phyloP scores from a whole-genome alignment of 2,797 vertebrate genomes.

The Sebastes wilsoni region DNA sequence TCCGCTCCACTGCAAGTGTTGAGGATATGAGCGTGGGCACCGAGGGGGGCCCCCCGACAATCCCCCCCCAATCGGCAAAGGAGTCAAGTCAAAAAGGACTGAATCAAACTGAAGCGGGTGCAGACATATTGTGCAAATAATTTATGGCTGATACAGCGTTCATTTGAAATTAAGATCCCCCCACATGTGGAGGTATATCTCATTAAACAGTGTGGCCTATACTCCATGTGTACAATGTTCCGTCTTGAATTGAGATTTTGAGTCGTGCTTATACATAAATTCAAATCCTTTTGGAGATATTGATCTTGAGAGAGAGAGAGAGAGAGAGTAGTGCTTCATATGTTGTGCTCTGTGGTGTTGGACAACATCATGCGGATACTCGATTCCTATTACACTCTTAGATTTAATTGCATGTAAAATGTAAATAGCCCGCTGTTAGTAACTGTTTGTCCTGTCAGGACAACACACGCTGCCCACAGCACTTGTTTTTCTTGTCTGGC shows the following conservation, averaged over 20 bases:
- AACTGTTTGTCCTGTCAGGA: conserved; percentile 54
- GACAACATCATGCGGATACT: conserved; percentile 24
- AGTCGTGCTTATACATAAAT: conserved; percentile 51
- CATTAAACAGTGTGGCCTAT: conserved; percentile 44
- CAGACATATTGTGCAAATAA: conserved; percentile 75
- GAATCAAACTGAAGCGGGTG: conserved; percentile 66
- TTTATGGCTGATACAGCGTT: conserved; percentile 74
- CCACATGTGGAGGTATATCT: conserved; percentile 45
- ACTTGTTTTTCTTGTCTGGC: conserved; percentile 53
- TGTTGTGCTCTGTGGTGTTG: background rate
- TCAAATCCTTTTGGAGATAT: conserved; percentile 49
- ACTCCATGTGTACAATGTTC: conserved; percentile 28
- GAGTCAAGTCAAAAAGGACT: conserved; percentile 72
- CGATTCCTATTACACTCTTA: conserved; percentile 23
- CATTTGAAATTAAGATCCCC: conserved; percentile 71
- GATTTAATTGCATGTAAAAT: conserved; percentile 22
- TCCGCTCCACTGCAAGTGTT: conserved; percentile 76
- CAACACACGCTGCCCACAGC: conserved; percentile 40
- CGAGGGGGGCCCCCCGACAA: conserved; percentile 35
- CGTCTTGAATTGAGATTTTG: conserved; percentile 37
- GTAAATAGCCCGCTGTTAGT: conserved; percentile 45
- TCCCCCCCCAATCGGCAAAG: conserved; percentile 45
- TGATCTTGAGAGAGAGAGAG: conserved; percentile 19
- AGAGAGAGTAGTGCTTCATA: background rate
- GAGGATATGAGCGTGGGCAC: conserved; percentile 74